phyloP scores from a whole-genome alignment of 1,140 invertebrate genomes.

The Bombus fervidus region DNA sequence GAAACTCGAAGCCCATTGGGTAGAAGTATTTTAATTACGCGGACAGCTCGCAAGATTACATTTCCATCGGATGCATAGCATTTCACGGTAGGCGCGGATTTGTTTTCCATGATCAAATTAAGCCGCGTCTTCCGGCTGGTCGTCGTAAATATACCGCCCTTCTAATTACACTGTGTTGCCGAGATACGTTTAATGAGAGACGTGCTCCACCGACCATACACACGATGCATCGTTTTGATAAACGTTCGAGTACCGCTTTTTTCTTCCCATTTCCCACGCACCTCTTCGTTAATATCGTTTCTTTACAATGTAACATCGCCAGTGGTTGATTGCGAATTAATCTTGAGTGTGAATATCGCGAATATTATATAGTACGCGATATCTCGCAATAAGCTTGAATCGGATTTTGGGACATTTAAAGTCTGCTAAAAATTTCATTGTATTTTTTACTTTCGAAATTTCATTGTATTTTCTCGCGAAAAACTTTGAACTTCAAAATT shows the following conservation, averaged over 20 bases:
- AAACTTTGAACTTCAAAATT: no score
- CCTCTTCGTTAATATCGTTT: background rate
- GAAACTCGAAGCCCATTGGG: no score
- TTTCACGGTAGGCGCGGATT: slow-evolving; percentile 18
- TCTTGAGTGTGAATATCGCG: background rate
- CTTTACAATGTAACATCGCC: background rate
- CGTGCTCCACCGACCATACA: background rate
- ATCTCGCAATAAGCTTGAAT: background rate
- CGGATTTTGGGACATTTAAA: no score
- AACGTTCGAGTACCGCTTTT: background rate
- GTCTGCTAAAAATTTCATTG: background rate
- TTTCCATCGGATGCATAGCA: background rate
- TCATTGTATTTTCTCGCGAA: no score
- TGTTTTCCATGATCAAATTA: slow-evolving; percentile 7
- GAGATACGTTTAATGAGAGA: background rate
- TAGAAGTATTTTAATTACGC: slow-evolving; percentile 20
- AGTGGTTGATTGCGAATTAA: background rate
- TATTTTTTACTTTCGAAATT: background rate
- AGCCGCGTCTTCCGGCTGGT: slow-evolving; percentile 8
- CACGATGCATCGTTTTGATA: background rate
- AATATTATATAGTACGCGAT: background rate
- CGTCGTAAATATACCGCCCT: background rate
- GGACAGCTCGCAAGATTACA: background rate
- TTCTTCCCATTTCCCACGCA: background rate
- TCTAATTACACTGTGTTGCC: slow-evolving; percentile 7